A percentile compares a stretch with the other conserved stretches of the same genome.
Evolutionary conservation across 2,797 vertebrate genomes (phyloP).

Genomic region (Liparis tanakae): DNA sequence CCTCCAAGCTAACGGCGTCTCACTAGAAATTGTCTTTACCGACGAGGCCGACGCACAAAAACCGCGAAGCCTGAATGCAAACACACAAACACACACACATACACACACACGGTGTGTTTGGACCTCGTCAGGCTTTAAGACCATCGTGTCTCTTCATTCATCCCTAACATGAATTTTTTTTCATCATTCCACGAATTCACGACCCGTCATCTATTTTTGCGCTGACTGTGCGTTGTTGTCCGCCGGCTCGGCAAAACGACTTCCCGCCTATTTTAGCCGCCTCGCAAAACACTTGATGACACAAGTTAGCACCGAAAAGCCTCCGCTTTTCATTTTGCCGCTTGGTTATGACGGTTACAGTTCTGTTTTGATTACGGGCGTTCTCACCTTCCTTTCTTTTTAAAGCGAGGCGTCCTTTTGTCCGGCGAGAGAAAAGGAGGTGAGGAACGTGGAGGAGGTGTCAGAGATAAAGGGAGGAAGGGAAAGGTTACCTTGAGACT

Average conservation of each 20-base stretch:
- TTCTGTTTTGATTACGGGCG: conserved; percentile 57
- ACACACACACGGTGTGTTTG: conserved; percentile 45
- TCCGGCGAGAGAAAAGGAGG: conserved; percentile 17
- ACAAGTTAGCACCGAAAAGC: conserved; percentile 67
- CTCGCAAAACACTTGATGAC: conserved; percentile 76
- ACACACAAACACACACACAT: conserved; percentile 20
- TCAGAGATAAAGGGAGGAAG: conserved; percentile 53
- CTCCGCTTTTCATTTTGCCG: conserved; percentile 69
- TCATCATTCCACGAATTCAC: conserved; percentile 66
- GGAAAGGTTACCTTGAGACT: conserved; percentile 68
- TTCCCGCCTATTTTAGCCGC: conserved; percentile 56
- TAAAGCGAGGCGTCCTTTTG: too few relatives aligned
- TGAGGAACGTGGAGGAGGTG: conserved; percentile 36
- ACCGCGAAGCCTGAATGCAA: conserved; percentile 1
- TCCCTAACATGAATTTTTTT: conserved; percentile 10
- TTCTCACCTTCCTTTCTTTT: too few relatives aligned
- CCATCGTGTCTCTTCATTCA: conserved; percentile 60
- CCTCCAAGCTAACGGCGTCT: background rate
- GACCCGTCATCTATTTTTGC: conserved; percentile 73
- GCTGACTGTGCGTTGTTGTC: conserved; percentile 72
- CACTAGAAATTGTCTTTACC: too few relatives aligned
- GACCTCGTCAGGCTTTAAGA: conserved; percentile 54
- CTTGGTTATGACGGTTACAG: conserved; percentile 56
- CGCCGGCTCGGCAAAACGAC: conserved; percentile 61
- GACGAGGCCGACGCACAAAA: background rate